phyloP scores from a whole-genome alignment of 2,797 vertebrate species.

The Tenualosa ilisha region DNA sequence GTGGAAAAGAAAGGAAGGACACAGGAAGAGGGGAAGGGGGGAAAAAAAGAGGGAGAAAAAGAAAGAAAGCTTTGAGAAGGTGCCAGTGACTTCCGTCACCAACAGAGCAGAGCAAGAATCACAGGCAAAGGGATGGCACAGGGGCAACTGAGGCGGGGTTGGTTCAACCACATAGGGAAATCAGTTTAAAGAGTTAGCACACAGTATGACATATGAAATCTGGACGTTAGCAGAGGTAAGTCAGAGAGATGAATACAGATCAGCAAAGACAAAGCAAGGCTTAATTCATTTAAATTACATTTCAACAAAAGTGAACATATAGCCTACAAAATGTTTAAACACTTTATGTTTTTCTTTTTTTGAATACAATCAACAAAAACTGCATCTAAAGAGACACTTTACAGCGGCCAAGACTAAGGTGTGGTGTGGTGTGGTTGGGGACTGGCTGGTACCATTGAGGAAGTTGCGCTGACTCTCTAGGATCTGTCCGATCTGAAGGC shows the following conservation, averaged over 20 bases:
- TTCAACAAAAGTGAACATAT: neutral
- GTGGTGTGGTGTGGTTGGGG: neutral
- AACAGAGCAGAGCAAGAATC: slow-evolving; percentile 1
- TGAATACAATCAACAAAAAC: neutral
- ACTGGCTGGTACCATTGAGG: slow-evolving; percentile 83
- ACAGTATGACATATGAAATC: neutral
- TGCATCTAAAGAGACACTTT: neutral
- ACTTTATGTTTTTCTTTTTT: neutral
- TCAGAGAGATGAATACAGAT: neutral
- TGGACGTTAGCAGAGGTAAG: neutral
- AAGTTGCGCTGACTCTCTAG: slow-evolving; percentile 97
- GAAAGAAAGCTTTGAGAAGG: slow-evolving; percentile 13
- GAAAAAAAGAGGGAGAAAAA: neutral
- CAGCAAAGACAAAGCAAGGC: neutral
- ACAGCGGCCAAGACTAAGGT: neutral
- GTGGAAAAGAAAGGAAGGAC: neutral
- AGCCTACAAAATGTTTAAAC: too few species aligned
- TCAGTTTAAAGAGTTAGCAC: neutral
- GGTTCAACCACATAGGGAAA: neutral
- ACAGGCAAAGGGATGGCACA: neutral
- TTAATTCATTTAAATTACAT: neutral
- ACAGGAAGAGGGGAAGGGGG: neutral
- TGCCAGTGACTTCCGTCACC: neutral
- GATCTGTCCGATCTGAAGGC: slow-evolving; percentile 96
- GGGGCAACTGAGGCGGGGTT: neutral